A percentile compares a stretch with the other conserved stretches of the same genome.
Evolutionary conservation across 2,113 vertebrate genomes (phyloP).

Genomic region (Dolichotis patagonum): DNA sequence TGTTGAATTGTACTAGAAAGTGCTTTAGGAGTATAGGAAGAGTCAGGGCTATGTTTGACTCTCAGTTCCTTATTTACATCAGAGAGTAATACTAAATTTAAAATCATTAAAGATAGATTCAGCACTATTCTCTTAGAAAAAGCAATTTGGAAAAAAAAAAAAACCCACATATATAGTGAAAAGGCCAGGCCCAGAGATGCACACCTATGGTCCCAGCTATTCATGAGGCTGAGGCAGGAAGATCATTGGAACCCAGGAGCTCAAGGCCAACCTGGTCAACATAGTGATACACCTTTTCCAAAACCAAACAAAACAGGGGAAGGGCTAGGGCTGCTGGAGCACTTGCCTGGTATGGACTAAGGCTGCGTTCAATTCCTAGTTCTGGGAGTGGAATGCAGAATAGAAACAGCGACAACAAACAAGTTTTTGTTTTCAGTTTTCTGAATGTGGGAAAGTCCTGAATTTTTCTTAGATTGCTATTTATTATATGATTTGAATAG

Average conservation of each 20-base stretch:
- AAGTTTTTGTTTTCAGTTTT: slow-evolving; percentile 3
- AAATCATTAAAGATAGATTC: slow-evolving; percentile 6
- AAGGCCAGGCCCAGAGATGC: no score
- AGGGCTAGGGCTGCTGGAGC: background rate
- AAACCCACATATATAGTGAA: background rate
- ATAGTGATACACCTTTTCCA: background rate
- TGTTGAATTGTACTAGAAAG: slow-evolving; percentile 22
- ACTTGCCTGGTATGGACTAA: background rate
- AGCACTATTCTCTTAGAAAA: background rate
- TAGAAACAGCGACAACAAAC: background rate
- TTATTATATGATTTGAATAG: background rate
- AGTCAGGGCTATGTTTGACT: background rate
- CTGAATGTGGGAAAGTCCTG: background rate
- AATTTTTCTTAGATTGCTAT: slow-evolving; percentile 36
- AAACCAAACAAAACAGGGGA: background rate
- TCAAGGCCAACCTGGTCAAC: background rate
- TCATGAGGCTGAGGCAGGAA: background rate
- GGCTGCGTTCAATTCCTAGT: background rate
- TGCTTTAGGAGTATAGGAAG: background rate
- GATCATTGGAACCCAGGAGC: background rate
- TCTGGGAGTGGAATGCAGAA: background rate
- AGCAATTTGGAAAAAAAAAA: background rate
- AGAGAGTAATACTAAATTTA: slow-evolving; percentile 9
- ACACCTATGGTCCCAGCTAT: background rate
- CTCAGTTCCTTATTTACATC: background rate